These are phyloP conservation scores for Pao palembangensis DNA, from an alignment of 2,113 vertebrate species.

Conservation along the genomic window DNA sequence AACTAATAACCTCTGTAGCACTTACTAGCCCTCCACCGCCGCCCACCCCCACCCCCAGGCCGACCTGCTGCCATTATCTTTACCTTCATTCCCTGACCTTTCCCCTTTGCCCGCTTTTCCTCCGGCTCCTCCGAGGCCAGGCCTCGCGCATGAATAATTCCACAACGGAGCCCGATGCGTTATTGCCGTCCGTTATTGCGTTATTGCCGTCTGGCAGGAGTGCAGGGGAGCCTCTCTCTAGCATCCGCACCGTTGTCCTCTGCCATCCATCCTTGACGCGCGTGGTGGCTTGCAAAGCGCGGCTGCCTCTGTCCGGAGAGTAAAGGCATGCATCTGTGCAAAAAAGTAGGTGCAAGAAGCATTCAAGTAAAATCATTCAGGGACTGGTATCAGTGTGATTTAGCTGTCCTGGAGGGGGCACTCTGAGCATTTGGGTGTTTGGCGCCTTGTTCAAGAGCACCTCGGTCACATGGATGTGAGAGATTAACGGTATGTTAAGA, in stretches of 20 bases:
- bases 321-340: no score
- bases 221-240: slow-evolving; percentile 11
- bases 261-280: neutral
- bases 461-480: neutral
- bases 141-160: slow-evolving; percentile 53
- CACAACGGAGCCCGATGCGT: slow-evolving; percentile 51
- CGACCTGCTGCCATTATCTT: slow-evolving; percentile 27
- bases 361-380: no score
- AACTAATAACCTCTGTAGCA: slow-evolving; percentile 28
- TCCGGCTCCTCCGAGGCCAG: slow-evolving; percentile 10
- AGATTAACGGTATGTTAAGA: neutral
- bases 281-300: slow-evolving; percentile 20
- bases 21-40: slow-evolving; percentile 21
- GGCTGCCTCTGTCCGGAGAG: no score
- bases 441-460: no score
- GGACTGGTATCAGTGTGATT: no score
- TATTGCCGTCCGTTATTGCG: slow-evolving; percentile 70
- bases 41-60: slow-evolving; percentile 3
- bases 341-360: no score
- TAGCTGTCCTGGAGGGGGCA: no score
- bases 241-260: slow-evolving; percentile 6
- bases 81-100: slow-evolving; percentile 19
- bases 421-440: no score
- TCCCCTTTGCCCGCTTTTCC: slow-evolving; percentile 13
- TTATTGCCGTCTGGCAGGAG: slow-evolving; percentile 55